Conservation (phyloP, 2,113 vertebrate species). For the Castor canadensis region DNA sequence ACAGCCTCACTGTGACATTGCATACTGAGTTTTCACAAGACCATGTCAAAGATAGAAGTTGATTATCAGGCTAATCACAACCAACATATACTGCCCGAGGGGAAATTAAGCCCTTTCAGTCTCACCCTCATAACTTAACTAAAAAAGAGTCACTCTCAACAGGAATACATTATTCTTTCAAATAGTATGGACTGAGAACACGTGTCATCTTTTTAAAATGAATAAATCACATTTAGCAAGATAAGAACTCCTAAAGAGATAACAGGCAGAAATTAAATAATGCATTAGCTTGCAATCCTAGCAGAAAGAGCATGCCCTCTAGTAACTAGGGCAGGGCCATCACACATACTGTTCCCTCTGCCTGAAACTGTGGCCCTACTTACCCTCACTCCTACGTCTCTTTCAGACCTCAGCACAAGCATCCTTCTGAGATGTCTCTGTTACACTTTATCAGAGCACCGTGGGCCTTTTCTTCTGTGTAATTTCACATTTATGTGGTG, state of each 20-base stretch:
- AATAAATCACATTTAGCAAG: not conserved
- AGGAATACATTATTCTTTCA: not conserved
- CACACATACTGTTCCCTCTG: not conserved
- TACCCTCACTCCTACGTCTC: not conserved
- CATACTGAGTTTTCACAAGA: not conserved
- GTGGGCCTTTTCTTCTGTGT: not conserved
- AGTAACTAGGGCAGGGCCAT: not conserved
- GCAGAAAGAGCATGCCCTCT: not conserved
- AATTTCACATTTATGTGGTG: not conserved
- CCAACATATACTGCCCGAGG: not conserved
- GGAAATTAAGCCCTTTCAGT: not conserved
- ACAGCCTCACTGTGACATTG: not conserved
- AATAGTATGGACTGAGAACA: not conserved
- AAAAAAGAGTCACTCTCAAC: not conserved
- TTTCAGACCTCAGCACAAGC: not conserved
- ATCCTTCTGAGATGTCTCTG: not conserved
- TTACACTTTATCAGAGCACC: too few relatives aligned
- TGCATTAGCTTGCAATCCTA: not conserved
- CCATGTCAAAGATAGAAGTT: not conserved
- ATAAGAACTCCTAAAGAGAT: not conserved
- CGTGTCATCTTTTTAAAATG: not conserved
- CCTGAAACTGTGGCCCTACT: not conserved
- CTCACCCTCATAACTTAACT: not conserved
- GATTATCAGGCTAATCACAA: not conserved
- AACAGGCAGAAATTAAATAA: conserved; percentile 18